Evolutionary conservation across 1,140 invertebrate species (phyloP).

Genomic region (Drosophila oshimai): DNA sequence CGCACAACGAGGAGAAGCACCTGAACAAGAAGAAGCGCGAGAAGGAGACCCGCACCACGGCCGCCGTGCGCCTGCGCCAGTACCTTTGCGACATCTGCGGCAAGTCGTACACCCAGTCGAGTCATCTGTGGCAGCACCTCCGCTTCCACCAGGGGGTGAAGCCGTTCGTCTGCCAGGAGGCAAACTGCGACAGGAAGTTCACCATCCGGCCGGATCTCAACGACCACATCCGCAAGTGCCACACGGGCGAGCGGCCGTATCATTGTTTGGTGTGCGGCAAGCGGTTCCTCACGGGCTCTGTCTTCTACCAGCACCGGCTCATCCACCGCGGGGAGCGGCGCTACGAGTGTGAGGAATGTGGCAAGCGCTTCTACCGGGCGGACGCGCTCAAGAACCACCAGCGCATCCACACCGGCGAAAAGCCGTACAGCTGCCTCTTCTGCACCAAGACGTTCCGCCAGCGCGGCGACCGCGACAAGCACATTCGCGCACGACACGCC

Average conservation of each 20-base stretch:
- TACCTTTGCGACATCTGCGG: slow-evolving; percentile 86
- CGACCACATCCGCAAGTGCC: slow-evolving; percentile 86
- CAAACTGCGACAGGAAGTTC: slow-evolving; percentile 86
- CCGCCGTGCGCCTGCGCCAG: slow-evolving; percentile 75
- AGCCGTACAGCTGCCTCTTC: slow-evolving; percentile 87
- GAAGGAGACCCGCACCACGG: slow-evolving; percentile 53
- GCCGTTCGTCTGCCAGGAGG: slow-evolving; percentile 85
- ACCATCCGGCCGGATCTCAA: slow-evolving; percentile 87
- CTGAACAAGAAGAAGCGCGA: slow-evolving; percentile 68
- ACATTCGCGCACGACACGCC: slow-evolving; percentile 85
- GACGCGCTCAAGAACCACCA: slow-evolving; percentile 86
- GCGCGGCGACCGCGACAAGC: slow-evolving; percentile 86
- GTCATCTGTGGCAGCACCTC: slow-evolving; percentile 86
- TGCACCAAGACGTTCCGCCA: slow-evolving; percentile 87
- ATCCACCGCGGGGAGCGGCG: slow-evolving; percentile 92
- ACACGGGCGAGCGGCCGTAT: slow-evolving; percentile 88
- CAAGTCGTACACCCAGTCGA: slow-evolving; percentile 85
- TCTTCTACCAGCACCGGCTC: slow-evolving; percentile 88
- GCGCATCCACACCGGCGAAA: slow-evolving; percentile 88
- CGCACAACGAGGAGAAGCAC: slow-evolving; percentile 82
- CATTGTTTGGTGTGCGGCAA: slow-evolving; percentile 88
- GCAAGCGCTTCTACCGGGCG: slow-evolving; percentile 85
- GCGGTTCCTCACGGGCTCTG: slow-evolving; percentile 88
- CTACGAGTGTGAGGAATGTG: slow-evolving; percentile 88
- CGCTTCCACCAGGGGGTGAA: slow-evolving; percentile 86